These are phyloP conservation scores for Eupleurogrammus muticus DNA, from an alignment of 2,797 vertebrate genomes.

Conservation along the genomic window DNA sequence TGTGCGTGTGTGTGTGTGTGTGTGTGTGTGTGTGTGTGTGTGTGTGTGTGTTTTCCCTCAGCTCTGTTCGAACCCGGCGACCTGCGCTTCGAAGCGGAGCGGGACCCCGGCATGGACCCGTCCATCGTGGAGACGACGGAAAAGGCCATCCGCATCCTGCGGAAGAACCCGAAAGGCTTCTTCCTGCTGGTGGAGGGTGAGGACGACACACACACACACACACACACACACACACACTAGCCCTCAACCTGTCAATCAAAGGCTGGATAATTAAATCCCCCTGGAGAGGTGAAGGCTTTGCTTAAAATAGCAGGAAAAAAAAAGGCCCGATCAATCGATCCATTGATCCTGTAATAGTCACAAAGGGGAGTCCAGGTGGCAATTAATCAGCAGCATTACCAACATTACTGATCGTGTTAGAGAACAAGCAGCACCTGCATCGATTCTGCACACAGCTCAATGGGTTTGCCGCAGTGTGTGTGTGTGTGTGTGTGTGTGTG, in stretches of 20 bases:
- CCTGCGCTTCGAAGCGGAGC: constrained; percentile 79
- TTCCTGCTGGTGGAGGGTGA: constrained; percentile 87
- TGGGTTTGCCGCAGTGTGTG: constrained; percentile 57
- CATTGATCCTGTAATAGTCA: constrained; percentile 27
- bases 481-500: constrained; percentile 26
- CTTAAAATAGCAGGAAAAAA: constrained; percentile 39
- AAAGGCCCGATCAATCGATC: constrained; percentile 24
- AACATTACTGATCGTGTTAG: background rate
- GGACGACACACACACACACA: constrained; percentile 16
- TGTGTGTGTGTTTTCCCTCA: constrained; percentile 47
- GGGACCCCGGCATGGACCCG: constrained; percentile 79
- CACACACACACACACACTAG: background rate
- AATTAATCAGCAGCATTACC: constrained; percentile 4
- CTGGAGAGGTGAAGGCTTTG: background rate
- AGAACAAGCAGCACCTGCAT: constrained; percentile 43
- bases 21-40: too few relatives aligned
- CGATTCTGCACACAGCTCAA: constrained; percentile 59
- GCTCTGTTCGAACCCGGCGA: constrained; percentile 85
- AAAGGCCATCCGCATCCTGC: constrained; percentile 85
- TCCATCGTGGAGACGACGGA: constrained; percentile 82
- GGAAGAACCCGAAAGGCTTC: constrained; percentile 85
- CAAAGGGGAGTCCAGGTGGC: background rate
- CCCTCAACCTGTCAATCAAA: constrained; percentile 5
- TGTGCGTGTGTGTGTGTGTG: too few relatives aligned
- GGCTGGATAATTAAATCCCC: constrained; percentile 29